These are phyloP conservation scores for Rhinoderma darwinii DNA, from an alignment of 2,113 vertebrate genomes.

Conservation along the genomic window DNA sequence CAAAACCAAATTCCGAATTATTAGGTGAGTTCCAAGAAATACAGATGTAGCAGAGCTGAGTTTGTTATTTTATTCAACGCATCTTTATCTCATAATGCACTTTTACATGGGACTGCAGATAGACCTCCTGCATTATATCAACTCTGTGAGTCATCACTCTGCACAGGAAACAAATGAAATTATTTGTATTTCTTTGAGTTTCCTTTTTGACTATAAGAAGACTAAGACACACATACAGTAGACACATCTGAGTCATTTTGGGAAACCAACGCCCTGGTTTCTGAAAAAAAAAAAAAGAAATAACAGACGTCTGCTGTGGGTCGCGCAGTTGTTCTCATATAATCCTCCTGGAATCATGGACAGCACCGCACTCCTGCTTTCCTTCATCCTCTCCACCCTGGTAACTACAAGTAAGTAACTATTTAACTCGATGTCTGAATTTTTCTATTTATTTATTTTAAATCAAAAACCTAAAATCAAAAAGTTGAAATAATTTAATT, in stretches of 20 bases:
- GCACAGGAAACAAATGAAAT: too few relatives aligned
- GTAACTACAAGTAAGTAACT: constrained; percentile 2
- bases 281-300: not conserved
- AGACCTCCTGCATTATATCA: too few relatives aligned
- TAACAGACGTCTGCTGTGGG: not conserved
- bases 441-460: not conserved
- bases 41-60: too few relatives aligned
- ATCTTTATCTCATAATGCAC: too few relatives aligned
- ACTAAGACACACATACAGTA: not conserved
- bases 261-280: constrained; percentile 18
- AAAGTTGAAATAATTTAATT: too few relatives aligned
- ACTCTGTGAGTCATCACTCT: too few relatives aligned
- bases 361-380: not conserved
- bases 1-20: too few relatives aligned
- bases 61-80: too few relatives aligned
- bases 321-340: constrained; percentile 4
- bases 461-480: too few relatives aligned
- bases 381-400: constrained; percentile 8
- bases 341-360: not conserved
- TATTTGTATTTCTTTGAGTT: not conserved
- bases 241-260: not conserved
- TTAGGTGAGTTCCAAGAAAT: too few relatives aligned
- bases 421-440: not conserved
- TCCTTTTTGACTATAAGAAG: not conserved
- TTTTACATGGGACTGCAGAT: too few relatives aligned